phyloP scores from a whole-genome alignment of 2,888 invertebrate genomes.

The Ornithoptera alexandrae region DNA sequence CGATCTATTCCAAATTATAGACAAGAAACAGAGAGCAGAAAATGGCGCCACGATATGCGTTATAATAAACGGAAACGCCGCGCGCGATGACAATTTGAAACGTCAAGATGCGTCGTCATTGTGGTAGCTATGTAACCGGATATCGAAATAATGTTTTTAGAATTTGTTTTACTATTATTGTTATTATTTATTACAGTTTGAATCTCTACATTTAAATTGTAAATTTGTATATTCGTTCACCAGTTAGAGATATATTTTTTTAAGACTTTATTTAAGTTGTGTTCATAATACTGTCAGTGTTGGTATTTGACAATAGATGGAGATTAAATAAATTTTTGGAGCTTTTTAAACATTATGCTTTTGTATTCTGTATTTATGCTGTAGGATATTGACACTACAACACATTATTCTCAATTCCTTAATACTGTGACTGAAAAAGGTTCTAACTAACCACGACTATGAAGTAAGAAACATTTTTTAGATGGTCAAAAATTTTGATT shows the following conservation, averaged over 20 bases:
- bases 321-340: background rate
- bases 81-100: constrained; percentile 25
- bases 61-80: constrained; percentile 39
- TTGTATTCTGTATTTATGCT: no score
- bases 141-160: background rate
- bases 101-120: constrained; percentile 20
- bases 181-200: background rate
- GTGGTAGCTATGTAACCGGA: constrained; percentile 16
- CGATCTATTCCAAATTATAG: constrained; percentile 76
- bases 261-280: background rate
- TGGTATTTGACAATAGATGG: background rate
- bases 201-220: background rate
- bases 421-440: no score
- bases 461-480: no score
- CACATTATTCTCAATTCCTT: no score
- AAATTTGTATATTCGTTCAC: background rate
- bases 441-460: no score
- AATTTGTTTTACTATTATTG: background rate
- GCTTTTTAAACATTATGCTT: background rate
- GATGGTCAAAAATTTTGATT: no score
- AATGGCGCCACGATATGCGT: constrained; percentile 56
- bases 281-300: background rate
- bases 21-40: constrained; percentile 64
- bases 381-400: no score
- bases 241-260: background rate